Base-by-base conservation (phyloP, 2,888 invertebrate genomes). In the Tryphoninae sp. region DNA sequence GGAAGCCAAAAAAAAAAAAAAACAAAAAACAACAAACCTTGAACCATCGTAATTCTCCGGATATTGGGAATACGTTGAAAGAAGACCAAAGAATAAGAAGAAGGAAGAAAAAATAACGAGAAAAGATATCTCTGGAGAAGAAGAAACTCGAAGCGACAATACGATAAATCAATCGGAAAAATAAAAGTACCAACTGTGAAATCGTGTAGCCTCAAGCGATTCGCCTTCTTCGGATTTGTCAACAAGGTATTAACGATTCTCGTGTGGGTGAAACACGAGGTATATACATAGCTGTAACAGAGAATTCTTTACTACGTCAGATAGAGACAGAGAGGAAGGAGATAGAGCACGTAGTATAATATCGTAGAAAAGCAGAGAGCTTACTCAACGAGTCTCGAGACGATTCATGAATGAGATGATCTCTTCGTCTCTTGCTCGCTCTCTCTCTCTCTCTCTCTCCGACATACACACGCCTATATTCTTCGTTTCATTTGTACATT, bases 351-450 rank as follows among this genome's bases (percentile, higher is more conserved):
- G 45, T 19, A 45, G 11, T 45, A 64, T 64, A 49, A 64, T 49
- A 45, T 45, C 49, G 59, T 71, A 45, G 61, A 45, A 72, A 72
- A 61, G 45, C 61, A 33, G 51, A 40, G 73, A 33, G 61, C 49
- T 49, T 13, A 11, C n/a, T 6, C 8, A 9, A 19, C 26, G 62
- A 26, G 19, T 53, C 33, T 73, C 73, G 62, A 33, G 62, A 16
- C 61, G 68, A 73, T 53, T 73, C 53, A 62, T 53, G 53, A 62
- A 73, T 62, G 61, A 16, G 68, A 68, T 6, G 51, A 68, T 58
- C 51, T 58, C 51, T 53, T 19, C 45, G 55, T 49, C 49, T 53
- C 64, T 64, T 13, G 7, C 64, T 33, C 40, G 22, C 67, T 61
- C 26, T 26, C 26, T 26, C 26, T 23, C 23, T 23, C 26, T n/a